Evolutionary conservation across 2,113 vertebrate species (phyloP).

Genomic region (Dasypus novemcinctus): DNA sequence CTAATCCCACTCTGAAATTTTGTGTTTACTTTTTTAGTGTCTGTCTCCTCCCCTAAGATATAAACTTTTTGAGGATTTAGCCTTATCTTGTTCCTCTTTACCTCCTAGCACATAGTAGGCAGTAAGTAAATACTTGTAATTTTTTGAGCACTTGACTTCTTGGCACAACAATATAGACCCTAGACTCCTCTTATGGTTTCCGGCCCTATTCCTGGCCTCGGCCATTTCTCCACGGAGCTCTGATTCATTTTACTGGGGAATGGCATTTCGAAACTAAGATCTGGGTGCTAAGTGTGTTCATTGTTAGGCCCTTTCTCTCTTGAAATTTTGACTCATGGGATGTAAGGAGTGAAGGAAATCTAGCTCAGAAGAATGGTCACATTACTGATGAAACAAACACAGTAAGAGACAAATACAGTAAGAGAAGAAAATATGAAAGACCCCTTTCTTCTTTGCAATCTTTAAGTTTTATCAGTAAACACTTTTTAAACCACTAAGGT

Average conservation of each 20-base stretch:
- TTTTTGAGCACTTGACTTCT: not conserved
- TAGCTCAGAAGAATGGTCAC: not conserved
- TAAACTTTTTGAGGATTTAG: not conserved
- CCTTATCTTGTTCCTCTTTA: not conserved
- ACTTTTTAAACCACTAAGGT: not conserved
- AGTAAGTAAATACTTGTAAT: slow-evolving; percentile 20
- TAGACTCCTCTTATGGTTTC: not conserved
- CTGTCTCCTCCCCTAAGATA: not conserved
- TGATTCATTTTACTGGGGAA: not conserved
- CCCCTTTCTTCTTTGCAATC: not conserved
- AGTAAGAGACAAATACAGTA: not conserved
- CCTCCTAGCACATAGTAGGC: not conserved
- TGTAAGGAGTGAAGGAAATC: not conserved
- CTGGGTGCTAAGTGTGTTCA: not conserved
- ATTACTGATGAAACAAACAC: not conserved
- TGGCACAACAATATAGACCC: not conserved
- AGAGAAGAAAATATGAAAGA: not conserved
- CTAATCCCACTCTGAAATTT: not conserved
- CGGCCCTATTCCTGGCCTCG: not conserved
- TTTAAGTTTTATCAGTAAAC: too few species aligned
- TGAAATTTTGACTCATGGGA: not conserved
- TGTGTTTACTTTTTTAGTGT: not conserved
- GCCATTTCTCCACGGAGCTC: not conserved
- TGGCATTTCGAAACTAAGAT: not conserved
- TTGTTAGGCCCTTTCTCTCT: not conserved